Evolutionary conservation across 2,113 vertebrate genomes (phyloP).

Genomic region (Gymnobelideus leadbeateri): DNA sequence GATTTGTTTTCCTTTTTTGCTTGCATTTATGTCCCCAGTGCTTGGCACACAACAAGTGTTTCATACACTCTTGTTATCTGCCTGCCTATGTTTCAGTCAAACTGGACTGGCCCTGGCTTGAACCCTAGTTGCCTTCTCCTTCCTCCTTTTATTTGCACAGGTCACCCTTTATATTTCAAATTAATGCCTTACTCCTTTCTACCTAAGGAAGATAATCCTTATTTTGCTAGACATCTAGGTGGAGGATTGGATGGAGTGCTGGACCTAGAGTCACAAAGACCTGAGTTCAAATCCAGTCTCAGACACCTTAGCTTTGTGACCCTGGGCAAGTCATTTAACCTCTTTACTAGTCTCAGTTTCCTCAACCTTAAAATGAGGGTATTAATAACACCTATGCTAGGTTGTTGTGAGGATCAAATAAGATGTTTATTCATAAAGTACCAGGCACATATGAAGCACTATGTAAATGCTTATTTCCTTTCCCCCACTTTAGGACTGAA

Average conservation of each 20-base stretch:
- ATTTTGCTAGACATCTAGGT: background rate
- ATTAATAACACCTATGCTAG: background rate
- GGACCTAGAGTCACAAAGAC: background rate
- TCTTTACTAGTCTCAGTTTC: background rate
- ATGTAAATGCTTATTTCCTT: background rate
- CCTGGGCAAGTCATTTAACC: background rate
- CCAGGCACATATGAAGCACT: background rate
- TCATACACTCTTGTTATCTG: background rate
- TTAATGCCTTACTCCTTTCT: background rate
- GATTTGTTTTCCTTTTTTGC: background rate
- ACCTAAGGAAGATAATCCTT: background rate
- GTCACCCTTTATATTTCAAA: too few relatives aligned
- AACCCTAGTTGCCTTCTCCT: background rate
- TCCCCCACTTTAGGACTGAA: too few relatives aligned
- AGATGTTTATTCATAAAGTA: too few relatives aligned
- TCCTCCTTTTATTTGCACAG: background rate
- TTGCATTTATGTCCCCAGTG: background rate
- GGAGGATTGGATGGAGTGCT: background rate
- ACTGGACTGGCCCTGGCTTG: background rate
- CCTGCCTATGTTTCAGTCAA: background rate
- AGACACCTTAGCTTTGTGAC: background rate
- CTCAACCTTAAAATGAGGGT: background rate
- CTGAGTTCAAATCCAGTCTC: background rate
- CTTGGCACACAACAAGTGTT: background rate
- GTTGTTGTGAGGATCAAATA: background rate